These are phyloP conservation scores for Hirtodrosophila duncani DNA, from an alignment of 2,888 invertebrate genomes.

Conservation along the genomic window DNA sequence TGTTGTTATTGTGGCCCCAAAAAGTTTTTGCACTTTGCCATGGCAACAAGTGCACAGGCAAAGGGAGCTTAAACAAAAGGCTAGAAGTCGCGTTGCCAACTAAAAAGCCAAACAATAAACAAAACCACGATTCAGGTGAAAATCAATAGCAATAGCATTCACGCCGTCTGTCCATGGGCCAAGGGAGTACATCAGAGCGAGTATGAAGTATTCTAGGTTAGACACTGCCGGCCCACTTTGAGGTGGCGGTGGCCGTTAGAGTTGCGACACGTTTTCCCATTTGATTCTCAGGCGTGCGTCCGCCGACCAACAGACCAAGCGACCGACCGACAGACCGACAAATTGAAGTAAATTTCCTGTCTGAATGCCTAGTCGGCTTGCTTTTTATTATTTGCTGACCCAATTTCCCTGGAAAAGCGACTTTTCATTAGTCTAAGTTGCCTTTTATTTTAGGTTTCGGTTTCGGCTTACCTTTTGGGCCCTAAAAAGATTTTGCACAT, in stretches of 20 bases:
- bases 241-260: too few relatives aligned
- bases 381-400: conserved; percentile 42
- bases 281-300: conserved; percentile 48
- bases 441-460: conserved; percentile 34
- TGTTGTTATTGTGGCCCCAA: too few relatives aligned
- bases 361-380: conserved; percentile 25
- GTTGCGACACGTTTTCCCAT: conserved; percentile 68
- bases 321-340: conserved; percentile 37
- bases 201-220: conserved; percentile 17
- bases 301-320: background rate
- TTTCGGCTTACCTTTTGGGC: too few relatives aligned
- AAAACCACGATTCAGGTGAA: conserved; percentile 46
- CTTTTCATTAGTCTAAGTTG: conserved; percentile 59
- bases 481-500: too few relatives aligned
- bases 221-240: conserved; percentile 23
- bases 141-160: conserved; percentile 51
- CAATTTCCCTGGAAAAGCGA: conserved; percentile 63
- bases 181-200: conserved; percentile 10
- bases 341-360: conserved; percentile 64
- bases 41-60: conserved; percentile 64
- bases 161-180: background rate
- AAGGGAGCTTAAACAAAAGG: conserved; percentile 29
- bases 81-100: conserved; percentile 58
- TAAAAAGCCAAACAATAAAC: conserved; percentile 47
- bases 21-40: conserved; percentile 62